Conservation (phyloP, 2,888 invertebrate species). For the Drosophila affinis region DNA sequence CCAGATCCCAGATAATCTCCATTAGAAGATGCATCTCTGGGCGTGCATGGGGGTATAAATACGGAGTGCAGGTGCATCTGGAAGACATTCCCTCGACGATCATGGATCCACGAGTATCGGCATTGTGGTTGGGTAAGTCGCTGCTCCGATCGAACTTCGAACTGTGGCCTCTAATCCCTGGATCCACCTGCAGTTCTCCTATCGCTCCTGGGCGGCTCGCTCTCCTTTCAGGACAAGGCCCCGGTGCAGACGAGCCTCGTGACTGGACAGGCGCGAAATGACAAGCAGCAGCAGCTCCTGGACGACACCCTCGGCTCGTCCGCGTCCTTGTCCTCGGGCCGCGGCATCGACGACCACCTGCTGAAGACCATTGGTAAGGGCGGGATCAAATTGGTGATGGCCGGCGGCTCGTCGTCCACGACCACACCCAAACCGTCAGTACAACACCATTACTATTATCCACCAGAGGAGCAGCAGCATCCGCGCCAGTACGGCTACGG, state of each 20-base stretch:
- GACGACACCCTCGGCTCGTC: slow-evolving; percentile 46
- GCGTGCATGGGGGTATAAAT: slow-evolving; percentile 43
- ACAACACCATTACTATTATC: slow-evolving; percentile 70
- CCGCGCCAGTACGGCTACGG: slow-evolving; percentile 52
- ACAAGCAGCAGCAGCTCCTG: slow-evolving; percentile 46
- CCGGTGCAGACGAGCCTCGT: slow-evolving; percentile 47
- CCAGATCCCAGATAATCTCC: slow-evolving; percentile 8
- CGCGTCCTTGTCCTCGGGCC: slow-evolving; percentile 28
- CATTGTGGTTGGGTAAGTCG: slow-evolving; percentile 58
- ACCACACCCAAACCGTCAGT: slow-evolving; percentile 57
- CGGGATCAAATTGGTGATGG: slow-evolving; percentile 63
- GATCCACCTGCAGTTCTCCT: slow-evolving; percentile 47
- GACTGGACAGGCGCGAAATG: slow-evolving; percentile 46
- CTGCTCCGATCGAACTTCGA: no score
- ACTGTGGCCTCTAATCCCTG: background rate
- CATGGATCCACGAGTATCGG: slow-evolving; percentile 57
- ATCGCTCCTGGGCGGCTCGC: slow-evolving; percentile 37
- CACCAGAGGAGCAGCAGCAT: slow-evolving; percentile 61
- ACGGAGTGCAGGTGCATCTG: slow-evolving; percentile 14
- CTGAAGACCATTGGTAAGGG: slow-evolving; percentile 68
- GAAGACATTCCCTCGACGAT: slow-evolving; percentile 47
- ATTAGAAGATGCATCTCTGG: slow-evolving; percentile 47
- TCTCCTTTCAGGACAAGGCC: slow-evolving; percentile 61
- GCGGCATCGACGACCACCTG: slow-evolving; percentile 58
- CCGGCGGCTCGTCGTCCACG: slow-evolving; percentile 33